Base-by-base conservation (phyloP, 2,888 invertebrate genomes). In the Euplexia lucipara region DNA sequence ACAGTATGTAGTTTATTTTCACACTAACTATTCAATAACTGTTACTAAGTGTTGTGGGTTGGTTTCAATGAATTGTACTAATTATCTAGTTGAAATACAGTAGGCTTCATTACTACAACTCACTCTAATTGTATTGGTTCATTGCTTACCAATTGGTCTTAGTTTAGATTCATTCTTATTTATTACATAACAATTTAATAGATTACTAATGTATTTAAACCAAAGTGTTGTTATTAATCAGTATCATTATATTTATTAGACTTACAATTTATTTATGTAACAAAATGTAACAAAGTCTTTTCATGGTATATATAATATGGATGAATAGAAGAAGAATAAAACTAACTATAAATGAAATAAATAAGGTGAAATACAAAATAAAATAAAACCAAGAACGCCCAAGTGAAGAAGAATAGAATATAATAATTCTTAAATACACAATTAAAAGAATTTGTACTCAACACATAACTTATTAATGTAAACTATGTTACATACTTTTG, bases 1-100 rank as follows among this genome's bases (percentile, higher is more conserved):
- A 80, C 81, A 78, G 83, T 81, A 81, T 73, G 83, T 81, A 70
- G 81, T 68, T 32, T 32, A 20, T 58, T 42, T 58, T 67, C 42
- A 48, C 47, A 56, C 6, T 49, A 32, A 44, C 39, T 41, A 39
- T 22, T 44, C 7, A 49, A 32, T 53, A 65, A 53, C 32, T 35
- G 6, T 20, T 53, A 39, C 59, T 48, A 47, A 71, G 10, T 41
- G 26, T 26, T 70, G 52, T 68, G 62, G 59, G 63, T 44, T 64
- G 57, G 48, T 42, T 49, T 57, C n/a, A 42, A 48, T 70, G 5
- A 59, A 61, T 45, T 59, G 44, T 37, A 32, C 32, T 37, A 49
- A 69, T 69, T 44, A 32, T 39, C 30, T 30, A 47, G 30, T 49
- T 53, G 49, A 26, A 12, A 34, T 32, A 37, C 18, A 18, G n/a